phyloP scores from a whole-genome alignment of 2,113 vertebrate species.

The Centropristis striata region DNA sequence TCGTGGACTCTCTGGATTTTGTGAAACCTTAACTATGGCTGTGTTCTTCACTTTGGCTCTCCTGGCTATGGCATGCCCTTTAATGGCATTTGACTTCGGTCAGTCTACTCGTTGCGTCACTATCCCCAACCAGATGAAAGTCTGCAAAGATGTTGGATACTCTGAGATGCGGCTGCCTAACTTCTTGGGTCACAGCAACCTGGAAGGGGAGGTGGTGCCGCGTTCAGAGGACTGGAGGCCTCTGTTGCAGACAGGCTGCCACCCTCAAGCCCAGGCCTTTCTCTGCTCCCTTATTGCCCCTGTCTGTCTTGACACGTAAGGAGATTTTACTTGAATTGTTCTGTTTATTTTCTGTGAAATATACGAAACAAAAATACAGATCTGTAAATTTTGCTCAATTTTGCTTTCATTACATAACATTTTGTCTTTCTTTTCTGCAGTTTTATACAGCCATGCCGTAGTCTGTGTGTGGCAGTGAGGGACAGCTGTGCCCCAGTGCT shows the following conservation, averaged over 20 bases:
- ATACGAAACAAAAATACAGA: neutral
- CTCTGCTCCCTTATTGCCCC: conserved; percentile 92
- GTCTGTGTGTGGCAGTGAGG: conserved; percentile 88
- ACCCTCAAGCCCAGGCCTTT: conserved; percentile 88
- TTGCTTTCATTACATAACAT: neutral
- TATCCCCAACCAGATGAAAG: conserved; percentile 89
- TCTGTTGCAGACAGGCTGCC: conserved; percentile 88
- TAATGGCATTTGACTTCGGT: conserved; percentile 87
- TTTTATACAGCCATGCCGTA: conserved; percentile 91
- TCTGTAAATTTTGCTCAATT: neutral
- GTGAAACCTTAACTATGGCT: conserved; percentile 61
- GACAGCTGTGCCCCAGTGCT: conserved; percentile 89
- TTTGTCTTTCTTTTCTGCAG: conserved; percentile 70
- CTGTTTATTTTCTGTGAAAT: neutral
- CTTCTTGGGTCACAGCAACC: conserved; percentile 90
- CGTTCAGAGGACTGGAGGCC: conserved; percentile 89
- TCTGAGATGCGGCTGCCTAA: conserved; percentile 93
- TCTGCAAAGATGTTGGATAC: conserved; percentile 90
- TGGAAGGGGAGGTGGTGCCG: conserved; percentile 87
- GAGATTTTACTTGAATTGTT: neutral
- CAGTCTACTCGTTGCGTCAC: conserved; percentile 91
- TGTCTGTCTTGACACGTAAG: conserved; percentile 92
- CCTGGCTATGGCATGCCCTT: conserved; percentile 47
- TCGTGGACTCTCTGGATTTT: conserved; percentile 28
- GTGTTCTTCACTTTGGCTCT: conserved; percentile 47